These are phyloP conservation scores for Pristionchus mayeri DNA, from an alignment of 2,888 invertebrate genomes.

Conservation along the genomic window DNA sequence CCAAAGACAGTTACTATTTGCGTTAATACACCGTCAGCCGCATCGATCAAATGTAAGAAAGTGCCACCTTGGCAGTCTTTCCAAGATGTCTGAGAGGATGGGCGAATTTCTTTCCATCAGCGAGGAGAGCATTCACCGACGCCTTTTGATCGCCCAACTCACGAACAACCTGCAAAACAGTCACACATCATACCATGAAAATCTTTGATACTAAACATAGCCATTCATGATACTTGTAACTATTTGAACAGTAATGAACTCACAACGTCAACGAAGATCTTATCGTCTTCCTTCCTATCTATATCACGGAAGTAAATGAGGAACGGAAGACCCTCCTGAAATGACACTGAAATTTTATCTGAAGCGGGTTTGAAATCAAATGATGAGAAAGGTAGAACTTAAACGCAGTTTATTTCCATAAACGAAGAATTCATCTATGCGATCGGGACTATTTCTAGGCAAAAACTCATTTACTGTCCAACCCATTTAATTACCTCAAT, in stretches of 20 bases:
- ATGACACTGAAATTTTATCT: not conserved
- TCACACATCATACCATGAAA: too few relatives aligned
- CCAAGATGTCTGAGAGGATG: slow-evolving; percentile 98
- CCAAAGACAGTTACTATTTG: too few relatives aligned
- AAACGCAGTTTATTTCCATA: too few relatives aligned
- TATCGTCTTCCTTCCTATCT: slow-evolving; percentile 87
- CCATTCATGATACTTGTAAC: not conserved
- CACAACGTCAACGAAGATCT: slow-evolving; percentile 84
- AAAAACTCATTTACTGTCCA: too few relatives aligned
- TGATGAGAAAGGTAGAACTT: too few relatives aligned
- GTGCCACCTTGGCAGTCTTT: slow-evolving; percentile 83
- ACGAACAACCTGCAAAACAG: slow-evolving; percentile 82
- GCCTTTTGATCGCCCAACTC: slow-evolving; percentile 91
- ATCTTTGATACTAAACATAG: not conserved
- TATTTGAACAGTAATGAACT: not conserved
- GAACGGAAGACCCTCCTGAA: slow-evolving; percentile 88
- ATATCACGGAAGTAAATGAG: slow-evolving; percentile 94
- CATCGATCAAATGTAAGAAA: not conserved
- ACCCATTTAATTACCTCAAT: too few relatives aligned
- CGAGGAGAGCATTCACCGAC: slow-evolving; percentile 93
- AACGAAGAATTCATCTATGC: too few relatives aligned
- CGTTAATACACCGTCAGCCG: too few relatives aligned
- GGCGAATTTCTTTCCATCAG: slow-evolving; percentile 96
- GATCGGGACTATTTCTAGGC: too few relatives aligned
- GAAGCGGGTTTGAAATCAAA: too few relatives aligned